Evolutionary conservation across 2,113 vertebrate species (phyloP), one percentile per base, ranked within the genome.

Genomic region (Pipra filicauda): DNA sequence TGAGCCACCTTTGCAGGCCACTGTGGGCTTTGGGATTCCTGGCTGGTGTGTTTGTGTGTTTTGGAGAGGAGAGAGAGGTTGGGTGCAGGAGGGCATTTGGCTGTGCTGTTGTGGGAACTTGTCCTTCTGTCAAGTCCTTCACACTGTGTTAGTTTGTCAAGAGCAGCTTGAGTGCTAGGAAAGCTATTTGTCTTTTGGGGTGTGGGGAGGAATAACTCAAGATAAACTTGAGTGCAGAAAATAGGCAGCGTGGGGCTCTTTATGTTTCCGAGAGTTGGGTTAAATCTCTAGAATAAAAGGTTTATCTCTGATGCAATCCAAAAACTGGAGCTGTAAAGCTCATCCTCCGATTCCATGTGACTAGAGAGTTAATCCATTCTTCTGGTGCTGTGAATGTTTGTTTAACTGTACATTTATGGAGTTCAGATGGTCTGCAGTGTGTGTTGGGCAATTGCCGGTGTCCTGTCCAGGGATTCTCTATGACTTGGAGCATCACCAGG

Each of bases 401-500:
- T 87, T 93, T 94, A 89, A 55, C 57, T 1, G 0, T 6, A 76
- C 70, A 2, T 39, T 72, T 23, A 15, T 73, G 65, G 74, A 81
- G 72, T 55, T 92, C 17, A 93, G 13, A 46, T 2, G 0, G 21
- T 69, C 52, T 48, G 12, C 15, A 75, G 72, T 59, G 24, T 57
- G 1, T 48, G 43, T 51, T 76, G 70, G 43, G 69, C 70, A 90
- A 10, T 37, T 81, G 52, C 41, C 0, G 6, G 44, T 75, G 48
- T 85, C 51, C 41, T 64, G n/a, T 64, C 30, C 8, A 2, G 81
- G 82, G 46, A 27, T 84, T 59, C 58, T 95, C 94, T 70, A 73
- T 76, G 75, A 54, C 69, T 88, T 94, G 79, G 90, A 95, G 86
- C 83, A 80, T 77, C 79, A 51, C 39, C 44, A 80, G 80, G 39